Base-by-base conservation (phyloP, 2,797 vertebrate genomes). In the Onychomys arenicola region DNA sequence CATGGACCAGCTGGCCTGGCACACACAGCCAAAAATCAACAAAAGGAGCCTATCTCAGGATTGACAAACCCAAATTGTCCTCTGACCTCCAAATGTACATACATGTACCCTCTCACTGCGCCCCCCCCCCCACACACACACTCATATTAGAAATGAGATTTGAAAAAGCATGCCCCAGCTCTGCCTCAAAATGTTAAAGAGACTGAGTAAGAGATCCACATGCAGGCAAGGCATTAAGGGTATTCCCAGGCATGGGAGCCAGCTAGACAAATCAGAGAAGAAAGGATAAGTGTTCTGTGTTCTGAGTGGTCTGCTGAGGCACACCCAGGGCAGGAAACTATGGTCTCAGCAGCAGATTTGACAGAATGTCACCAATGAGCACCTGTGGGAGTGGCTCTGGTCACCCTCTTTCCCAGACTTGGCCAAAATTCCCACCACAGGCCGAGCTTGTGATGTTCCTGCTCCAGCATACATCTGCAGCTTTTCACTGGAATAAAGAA, bases 361-460 rank as follows among this genome's bases (percentile, higher is more conserved):
- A 77, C n/a, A 12, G 40, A 10, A 40, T 21, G 6, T 97, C 71
- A 61, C 27, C 27, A 34, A 59, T 63, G 75, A 84, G n/a, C 46
- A 43, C 19, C 29, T n/a, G 12, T 2, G 0, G 6, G 8, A 0
- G 0, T 78, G 82, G 2, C 21, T 83, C 16, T 34, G n/a, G 13
- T 55, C 71, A 81, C 16, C 19, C 40, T 32, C 37, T 40, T 65
- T 7, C 65, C 43, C 57, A 91, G 77, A 78, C 4, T 10, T 34
- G 12, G 34, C 21, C 13, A 61, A 13, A 29, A 19, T 12, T 16
- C 34, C 69, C 21, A 29, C 11, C 37, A 17, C 19, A 3, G 14
- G 1, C 52, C n/a, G 75, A 49, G 10, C 34, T 90, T 73, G 52
- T 83, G 87, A 65, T 46, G 57, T 19, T 81, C 52, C 32, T 12